Base-by-base conservation (phyloP, 2,797 vertebrate species). In the Karalla daura region DNA sequence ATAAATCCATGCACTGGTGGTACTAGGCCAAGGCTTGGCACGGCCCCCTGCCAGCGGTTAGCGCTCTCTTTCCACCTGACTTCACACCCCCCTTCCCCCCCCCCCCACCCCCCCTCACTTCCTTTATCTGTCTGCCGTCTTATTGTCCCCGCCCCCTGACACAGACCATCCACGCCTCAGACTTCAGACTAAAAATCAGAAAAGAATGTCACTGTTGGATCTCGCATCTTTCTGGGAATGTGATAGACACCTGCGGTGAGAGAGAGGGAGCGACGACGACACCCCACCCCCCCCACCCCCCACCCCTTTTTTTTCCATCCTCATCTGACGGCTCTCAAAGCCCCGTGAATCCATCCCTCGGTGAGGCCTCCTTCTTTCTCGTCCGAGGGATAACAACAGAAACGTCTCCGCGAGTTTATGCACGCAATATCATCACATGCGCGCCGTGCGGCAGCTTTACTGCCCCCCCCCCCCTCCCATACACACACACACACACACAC, bases 41-140 rank as follows among this genome's bases (percentile, higher is more conserved):
- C n/a, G 5, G 60, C 63, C 59, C 61, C 63, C 50, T 70, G 80
- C 65, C 70, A 68, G 69, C 44, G 28, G 71, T 76, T 80, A 83
- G 63, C 50, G 10, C 68, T 74, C 49, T 59, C 78, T 80, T 87
- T 89, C 78, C 83, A 89, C 69, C 80, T 81, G 71, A 83, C 85
- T 81, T 76, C 74, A 30, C 32, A 40, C 66, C 18, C 72, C 74
- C 70, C 56, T 27, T 53, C 51, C 74, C 74, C 33, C 32, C 44
- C 66, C 18, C 72, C 74, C 70, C 56, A 24, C 55, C 51, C 74
- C 52, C 65, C 70, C 63, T 59, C 33, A 70, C 70, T 75, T 78
- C 44, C 56, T 59, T 63, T 45, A 14, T 70, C 64, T 14, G 44
- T 61, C 49, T 43, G 52, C 36, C 52, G 61, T 80, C 63, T 74